These are phyloP conservation scores for Chiridota heheva DNA, from an alignment of 35 echinoderm and acorn worm genomes.

Conservation along the genomic window DNA sequence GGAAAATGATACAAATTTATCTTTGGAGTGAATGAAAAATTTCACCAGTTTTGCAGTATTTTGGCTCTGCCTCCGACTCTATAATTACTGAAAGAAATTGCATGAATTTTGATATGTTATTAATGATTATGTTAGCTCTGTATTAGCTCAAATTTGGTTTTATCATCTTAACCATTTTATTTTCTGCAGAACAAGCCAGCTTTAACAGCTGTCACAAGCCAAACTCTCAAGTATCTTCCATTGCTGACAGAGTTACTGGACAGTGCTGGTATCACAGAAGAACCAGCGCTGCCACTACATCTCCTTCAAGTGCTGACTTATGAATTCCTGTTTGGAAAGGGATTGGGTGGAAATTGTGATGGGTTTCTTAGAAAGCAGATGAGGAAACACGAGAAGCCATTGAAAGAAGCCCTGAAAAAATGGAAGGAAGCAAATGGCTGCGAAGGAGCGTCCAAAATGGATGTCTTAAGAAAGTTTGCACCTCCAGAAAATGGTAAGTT, in stretches of 20 bases:
- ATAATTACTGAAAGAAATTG: too few species aligned
- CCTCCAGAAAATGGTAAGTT: background rate
- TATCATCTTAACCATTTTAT: background rate
- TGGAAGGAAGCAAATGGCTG: slow-evolving; percentile 62
- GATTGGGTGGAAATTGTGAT: slow-evolving; percentile 26
- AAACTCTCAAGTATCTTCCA: slow-evolving; percentile 27
- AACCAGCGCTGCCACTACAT: background rate
- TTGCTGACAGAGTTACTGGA: slow-evolving; percentile 23
- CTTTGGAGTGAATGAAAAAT: too few species aligned
- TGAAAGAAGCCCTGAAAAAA: slow-evolving; percentile 56
- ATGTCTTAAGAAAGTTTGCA: slow-evolving; percentile 5
- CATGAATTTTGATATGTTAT: too few species aligned
- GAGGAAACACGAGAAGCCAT: slow-evolving; percentile 35
- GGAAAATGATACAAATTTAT: too few species aligned
- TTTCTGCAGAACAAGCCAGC: slow-evolving; percentile 4
- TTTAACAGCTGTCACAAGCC: slow-evolving; percentile 30
- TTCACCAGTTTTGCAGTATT: too few species aligned
- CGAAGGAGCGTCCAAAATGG: slow-evolving; percentile 30
- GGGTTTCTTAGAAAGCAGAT: slow-evolving; percentile 52
- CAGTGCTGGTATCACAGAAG: background rate
- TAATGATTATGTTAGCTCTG: too few species aligned
- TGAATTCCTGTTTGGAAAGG: slow-evolving; percentile 72
- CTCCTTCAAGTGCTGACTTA: slow-evolving; percentile 45
- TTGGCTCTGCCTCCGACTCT: too few species aligned
- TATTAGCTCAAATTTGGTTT: background rate